phyloP scores from a whole-genome alignment of 1,140 invertebrate species.

The Sinella curviseta region DNA sequence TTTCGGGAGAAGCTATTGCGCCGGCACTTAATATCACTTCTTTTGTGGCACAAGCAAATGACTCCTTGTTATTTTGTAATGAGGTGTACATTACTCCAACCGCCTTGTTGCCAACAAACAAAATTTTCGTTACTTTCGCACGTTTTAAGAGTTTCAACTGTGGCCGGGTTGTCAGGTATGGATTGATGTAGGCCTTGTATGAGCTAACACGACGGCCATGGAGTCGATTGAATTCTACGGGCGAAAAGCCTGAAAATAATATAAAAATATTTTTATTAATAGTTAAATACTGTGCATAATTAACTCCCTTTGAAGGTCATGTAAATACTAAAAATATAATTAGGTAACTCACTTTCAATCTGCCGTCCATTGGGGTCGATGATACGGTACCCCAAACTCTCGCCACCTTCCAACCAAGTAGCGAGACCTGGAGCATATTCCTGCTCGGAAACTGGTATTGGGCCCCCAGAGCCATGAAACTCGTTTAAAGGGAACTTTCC shows the following conservation, averaged over 20 bases:
- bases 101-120: neutral
- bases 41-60: neutral
- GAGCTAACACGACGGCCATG: neutral
- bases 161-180: neutral
- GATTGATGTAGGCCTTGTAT: neutral
- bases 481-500: slow-evolving; percentile 60
- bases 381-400: slow-evolving; percentile 68
- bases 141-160: neutral
- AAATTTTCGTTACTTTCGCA: neutral
- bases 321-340: neutral
- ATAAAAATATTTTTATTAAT: neutral
- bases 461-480: slow-evolving; percentile 22
- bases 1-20: neutral
- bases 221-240: neutral
- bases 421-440: slow-evolving; percentile 40
- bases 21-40: neutral
- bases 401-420: slow-evolving; percentile 67
- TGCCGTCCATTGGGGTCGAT: slow-evolving; percentile 72
- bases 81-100: neutral
- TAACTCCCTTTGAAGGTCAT: neutral
- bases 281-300: too few relatives aligned
- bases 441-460: neutral
- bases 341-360: slow-evolving; percentile 62
- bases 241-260: neutral
- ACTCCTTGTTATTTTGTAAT: neutral